A percentile compares a stretch with the other conserved stretches of the same genome.
Conservation (phyloP, 2,888 invertebrate genomes). For the Epiblema foenella region DNA sequence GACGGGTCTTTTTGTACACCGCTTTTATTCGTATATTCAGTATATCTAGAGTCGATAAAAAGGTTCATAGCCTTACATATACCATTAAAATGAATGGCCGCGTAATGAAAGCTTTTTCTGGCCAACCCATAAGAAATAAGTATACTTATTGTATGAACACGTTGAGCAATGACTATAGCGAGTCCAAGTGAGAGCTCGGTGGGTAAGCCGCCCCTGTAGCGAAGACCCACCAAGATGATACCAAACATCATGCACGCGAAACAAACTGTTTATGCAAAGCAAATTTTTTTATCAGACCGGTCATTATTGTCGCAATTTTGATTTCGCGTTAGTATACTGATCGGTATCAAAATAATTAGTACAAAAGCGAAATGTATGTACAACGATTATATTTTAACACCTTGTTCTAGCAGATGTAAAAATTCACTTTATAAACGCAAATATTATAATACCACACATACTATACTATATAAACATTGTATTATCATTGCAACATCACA, state of each 20-base stretch:
- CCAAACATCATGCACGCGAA: slow-evolving; percentile 68
- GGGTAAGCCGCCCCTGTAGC: slow-evolving; percentile 7
- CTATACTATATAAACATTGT: slow-evolving; percentile 68
- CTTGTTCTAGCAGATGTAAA: slow-evolving; percentile 47
- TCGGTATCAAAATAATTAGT: slow-evolving; percentile 2
- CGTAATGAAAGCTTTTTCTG: background rate
- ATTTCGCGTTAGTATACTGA: background rate
- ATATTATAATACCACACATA: slow-evolving; percentile 70
- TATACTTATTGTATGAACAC: background rate
- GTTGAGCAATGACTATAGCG: slow-evolving; percentile 20
- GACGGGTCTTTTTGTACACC: background rate
- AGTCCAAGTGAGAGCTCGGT: slow-evolving; percentile 23
- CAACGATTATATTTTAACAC: slow-evolving; percentile 39
- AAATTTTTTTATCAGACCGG: slow-evolving; percentile 47
- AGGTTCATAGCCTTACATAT: too few species aligned
- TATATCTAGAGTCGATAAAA: background rate
- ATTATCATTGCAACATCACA: slow-evolving; percentile 80
- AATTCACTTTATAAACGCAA: slow-evolving; percentile 60
- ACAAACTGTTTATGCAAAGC: slow-evolving; percentile 52
- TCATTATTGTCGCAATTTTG: slow-evolving; percentile 12
- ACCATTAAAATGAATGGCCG: too few species aligned
- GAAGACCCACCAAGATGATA: slow-evolving; percentile 57
- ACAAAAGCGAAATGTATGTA: slow-evolving; percentile 15
- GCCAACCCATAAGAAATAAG: background rate
- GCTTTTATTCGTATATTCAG: background rate